phyloP scores from a whole-genome alignment of 2,113 vertebrate genomes.

The Corynorhinus townsendii region DNA sequence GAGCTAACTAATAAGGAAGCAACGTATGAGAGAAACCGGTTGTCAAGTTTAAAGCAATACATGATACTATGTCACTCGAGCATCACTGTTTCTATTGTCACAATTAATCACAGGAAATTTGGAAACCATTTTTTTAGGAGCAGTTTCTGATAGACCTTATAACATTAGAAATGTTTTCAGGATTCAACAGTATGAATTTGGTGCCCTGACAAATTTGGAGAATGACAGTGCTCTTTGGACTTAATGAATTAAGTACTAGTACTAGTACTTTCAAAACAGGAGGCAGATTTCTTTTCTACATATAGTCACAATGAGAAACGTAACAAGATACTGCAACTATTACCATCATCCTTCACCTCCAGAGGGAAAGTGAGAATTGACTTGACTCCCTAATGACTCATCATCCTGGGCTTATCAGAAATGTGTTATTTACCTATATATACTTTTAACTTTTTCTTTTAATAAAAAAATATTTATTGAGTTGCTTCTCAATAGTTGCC shows the following conservation, averaged over 20 bases:
- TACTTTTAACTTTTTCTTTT: not conserved
- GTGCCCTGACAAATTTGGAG: not conserved
- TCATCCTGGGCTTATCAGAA: not conserved
- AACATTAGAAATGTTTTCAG: not conserved
- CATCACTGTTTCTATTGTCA: not conserved
- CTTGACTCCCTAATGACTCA: not conserved
- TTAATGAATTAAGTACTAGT: not conserved
- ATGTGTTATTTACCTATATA: not conserved
- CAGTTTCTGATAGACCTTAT: not conserved
- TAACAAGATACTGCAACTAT: not conserved
- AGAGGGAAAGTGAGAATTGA: not conserved
- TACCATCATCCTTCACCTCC: not conserved
- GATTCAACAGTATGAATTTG: not conserved
- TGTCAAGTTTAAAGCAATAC: not conserved
- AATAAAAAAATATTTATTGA: not conserved
- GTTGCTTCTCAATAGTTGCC: not conserved
- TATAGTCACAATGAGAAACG: not conserved
- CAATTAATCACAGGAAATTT: not conserved
- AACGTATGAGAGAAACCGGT: not conserved
- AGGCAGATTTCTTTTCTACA: not conserved
- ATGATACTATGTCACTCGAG: not conserved
- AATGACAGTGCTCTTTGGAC: not conserved
- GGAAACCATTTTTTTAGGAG: not conserved
- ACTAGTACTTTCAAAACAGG: not conserved
- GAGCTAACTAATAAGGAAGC: slow-evolving; percentile 9